Percentiles rank a stretch among this genome's conserved stretches.
These are phyloP conservation scores for Bufo bufo DNA, from an alignment of 2,113 vertebrate genomes.

Conservation along the genomic window DNA sequence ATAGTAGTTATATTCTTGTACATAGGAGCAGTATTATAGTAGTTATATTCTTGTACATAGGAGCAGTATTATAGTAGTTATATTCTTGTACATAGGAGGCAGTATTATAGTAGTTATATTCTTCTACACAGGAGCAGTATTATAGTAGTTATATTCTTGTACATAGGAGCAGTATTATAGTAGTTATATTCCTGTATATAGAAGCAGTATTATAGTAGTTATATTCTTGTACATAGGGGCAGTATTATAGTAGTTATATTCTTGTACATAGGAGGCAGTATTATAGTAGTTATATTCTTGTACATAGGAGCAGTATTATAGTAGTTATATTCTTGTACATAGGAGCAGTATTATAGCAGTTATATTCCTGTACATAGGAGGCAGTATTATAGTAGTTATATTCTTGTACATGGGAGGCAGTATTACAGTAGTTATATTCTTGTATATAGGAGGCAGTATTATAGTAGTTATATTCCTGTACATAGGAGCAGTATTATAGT, in stretches of 20 bases:
- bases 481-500: too few species aligned
- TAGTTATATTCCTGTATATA: neutral
- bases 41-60: conserved; percentile 9
- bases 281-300: neutral
- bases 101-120: conserved; percentile 6
- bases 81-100: neutral
- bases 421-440: too few species aligned
- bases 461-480: too few species aligned
- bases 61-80: neutral
- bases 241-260: too few species aligned
- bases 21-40: neutral
- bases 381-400: too few species aligned
- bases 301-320: neutral
- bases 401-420: too few species aligned
- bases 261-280: neutral
- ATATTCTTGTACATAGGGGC: neutral
- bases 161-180: conserved; percentile 1
- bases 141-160: conserved; percentile 9
- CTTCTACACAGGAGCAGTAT: neutral
- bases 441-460: too few species aligned
- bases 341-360: too few species aligned
- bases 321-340: too few species aligned
- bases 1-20: neutral
- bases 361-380: too few species aligned
- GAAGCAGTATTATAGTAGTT: neutral